These are phyloP conservation scores for Apostichopus japonicus DNA, from an alignment of 35 echinoderm and acorn worm genomes.

Conservation along the genomic window DNA sequence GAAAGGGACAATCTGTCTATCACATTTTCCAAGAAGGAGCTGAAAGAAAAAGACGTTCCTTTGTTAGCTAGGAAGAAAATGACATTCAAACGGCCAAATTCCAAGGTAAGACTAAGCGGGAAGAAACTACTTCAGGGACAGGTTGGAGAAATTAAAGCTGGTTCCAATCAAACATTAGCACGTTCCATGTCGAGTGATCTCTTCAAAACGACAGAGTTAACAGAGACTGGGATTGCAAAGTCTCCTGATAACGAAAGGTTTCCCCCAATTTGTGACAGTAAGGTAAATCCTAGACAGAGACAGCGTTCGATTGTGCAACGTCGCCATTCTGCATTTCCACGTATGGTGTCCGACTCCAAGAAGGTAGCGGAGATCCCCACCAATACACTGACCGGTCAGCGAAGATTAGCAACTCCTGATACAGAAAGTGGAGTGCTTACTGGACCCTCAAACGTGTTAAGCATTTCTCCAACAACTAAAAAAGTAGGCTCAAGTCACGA, in stretches of 20 bases:
- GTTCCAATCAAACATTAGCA: background rate
- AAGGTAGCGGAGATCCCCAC: background rate
- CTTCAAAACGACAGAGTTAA: background rate
- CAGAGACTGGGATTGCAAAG: background rate
- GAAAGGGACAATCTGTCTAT: slow-evolving; percentile 16
- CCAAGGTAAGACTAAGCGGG: background rate
- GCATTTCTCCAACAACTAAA: background rate
- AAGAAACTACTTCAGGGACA: background rate
- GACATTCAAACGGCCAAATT: background rate
- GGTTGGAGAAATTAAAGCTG: background rate
- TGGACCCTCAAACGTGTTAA: background rate
- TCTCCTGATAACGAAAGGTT: background rate
- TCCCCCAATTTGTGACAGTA: background rate
- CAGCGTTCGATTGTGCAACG: background rate
- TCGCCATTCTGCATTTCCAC: slow-evolving; percentile 24
- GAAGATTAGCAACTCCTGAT: background rate
- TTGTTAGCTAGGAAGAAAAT: slow-evolving; percentile 36
- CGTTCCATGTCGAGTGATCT: background rate
- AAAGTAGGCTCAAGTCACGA: background rate
- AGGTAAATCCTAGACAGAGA: background rate
- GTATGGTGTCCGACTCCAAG: background rate
- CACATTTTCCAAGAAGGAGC: slow-evolving; percentile 7
- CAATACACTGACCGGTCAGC: too few species aligned
- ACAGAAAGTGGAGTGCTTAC: background rate
- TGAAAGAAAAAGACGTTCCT: background rate